phyloP scores from a whole-genome alignment of 2,113 vertebrate genomes.

The Toxostoma redivivum region DNA sequence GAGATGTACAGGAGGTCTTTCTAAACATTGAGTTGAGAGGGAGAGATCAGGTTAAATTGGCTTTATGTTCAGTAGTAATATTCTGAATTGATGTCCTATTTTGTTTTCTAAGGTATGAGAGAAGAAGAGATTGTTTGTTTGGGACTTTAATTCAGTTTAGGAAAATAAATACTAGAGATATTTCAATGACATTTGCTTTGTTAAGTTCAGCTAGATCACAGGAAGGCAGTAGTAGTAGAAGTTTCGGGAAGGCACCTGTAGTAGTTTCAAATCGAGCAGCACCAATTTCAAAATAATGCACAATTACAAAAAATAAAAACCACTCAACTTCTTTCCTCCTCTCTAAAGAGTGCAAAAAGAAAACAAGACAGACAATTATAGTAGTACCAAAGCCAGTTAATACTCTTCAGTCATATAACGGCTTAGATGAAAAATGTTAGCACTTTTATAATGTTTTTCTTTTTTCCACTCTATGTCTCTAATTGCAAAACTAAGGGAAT shows the following conservation, averaged over 20 bases:
- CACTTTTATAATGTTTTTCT: background rate
- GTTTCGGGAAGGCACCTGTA: background rate
- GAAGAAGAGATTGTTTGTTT: background rate
- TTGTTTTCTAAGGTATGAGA: background rate
- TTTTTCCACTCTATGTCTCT: background rate
- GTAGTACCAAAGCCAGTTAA: background rate
- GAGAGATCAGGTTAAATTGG: background rate
- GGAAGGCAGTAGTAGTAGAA: background rate
- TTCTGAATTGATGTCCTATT: background rate
- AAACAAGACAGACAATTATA: background rate
- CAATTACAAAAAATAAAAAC: background rate
- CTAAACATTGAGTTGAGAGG: background rate
- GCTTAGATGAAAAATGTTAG: background rate
- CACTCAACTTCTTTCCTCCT: background rate
- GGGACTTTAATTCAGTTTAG: background rate
- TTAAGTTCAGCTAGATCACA: background rate
- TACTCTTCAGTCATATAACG: background rate
- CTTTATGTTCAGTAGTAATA: background rate
- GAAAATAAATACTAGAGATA: background rate
- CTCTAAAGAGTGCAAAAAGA: background rate
- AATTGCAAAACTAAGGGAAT: background rate
- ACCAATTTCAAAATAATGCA: background rate
- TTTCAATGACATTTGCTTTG: background rate
- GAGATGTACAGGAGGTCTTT: background rate
- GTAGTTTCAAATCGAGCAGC: background rate